Conservation (phyloP, 2,888 invertebrate genomes). For the Chrysolina oricalcia region DNA sequence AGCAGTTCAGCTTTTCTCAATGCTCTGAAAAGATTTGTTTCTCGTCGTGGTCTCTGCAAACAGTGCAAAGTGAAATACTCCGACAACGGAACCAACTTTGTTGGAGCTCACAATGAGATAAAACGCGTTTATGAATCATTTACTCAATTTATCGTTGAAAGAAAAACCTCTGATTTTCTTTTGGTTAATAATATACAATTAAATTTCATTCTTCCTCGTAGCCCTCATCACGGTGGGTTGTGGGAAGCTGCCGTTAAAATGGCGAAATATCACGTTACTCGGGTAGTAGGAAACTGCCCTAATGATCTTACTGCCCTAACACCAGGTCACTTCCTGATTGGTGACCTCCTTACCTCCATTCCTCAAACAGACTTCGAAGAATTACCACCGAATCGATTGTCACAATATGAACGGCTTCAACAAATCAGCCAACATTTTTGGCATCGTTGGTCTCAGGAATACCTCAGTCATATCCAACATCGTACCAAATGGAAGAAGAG, state of each 20-base stretch:
- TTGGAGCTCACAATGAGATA: slow-evolving; percentile 51
- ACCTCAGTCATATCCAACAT: no score
- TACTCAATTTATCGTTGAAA: neutral
- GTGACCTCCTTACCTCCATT: no score
- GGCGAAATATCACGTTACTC: no score
- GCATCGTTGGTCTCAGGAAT: no score
- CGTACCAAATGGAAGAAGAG: no score
- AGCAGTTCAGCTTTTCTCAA: slow-evolving; percentile 48
- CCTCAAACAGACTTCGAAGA: no score
- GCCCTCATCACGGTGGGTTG: slow-evolving; percentile 31
- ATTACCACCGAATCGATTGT: no score
- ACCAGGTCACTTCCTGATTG: no score
- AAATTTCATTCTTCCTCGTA: slow-evolving; percentile 28
- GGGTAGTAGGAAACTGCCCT: no score
- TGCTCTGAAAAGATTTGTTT: slow-evolving; percentile 54
- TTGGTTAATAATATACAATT: slow-evolving; percentile 31
- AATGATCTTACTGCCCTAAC: no score
- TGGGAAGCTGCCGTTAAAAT: slow-evolving; percentile 37
- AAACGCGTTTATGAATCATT: slow-evolving; percentile 16
- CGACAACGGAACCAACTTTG: slow-evolving; percentile 60
- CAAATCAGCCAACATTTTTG: no score
- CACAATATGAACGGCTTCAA: no score
- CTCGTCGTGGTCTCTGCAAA: slow-evolving; percentile 55
- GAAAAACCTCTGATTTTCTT: slow-evolving; percentile 29
- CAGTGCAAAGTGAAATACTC: slow-evolving; percentile 52